phyloP scores from a whole-genome alignment of 2,113 vertebrate species.

The Oceanites oceanicus region DNA sequence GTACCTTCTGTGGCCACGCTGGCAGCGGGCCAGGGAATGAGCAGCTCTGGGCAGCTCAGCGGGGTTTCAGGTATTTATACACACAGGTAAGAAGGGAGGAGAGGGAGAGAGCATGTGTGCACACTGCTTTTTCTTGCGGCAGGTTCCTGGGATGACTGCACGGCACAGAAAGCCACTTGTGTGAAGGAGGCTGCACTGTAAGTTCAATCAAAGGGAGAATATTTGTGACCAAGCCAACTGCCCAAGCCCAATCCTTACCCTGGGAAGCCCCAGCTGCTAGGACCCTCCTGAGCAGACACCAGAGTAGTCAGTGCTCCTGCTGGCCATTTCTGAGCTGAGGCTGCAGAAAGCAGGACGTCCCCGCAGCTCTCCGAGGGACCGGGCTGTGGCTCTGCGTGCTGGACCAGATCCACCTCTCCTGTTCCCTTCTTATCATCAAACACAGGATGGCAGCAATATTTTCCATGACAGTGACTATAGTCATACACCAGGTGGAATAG shows the following conservation, averaged over 20 bases:
- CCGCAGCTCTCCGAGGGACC: rapidly evolving
- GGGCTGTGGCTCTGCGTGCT: neutral
- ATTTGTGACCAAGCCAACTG: neutral
- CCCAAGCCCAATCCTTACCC: neutral
- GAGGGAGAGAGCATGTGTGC: neutral
- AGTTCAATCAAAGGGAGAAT: neutral
- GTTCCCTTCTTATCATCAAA: neutral
- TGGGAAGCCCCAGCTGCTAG: neutral
- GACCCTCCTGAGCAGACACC: neutral
- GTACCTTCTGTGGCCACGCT: neutral
- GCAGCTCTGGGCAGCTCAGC: neutral
- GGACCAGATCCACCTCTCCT: neutral
- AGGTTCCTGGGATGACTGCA: neutral
- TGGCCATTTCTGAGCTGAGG: neutral
- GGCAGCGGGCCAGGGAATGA: neutral
- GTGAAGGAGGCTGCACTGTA: neutral
- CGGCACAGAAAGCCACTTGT: neutral
- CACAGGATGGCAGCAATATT: neutral
- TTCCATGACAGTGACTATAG: neutral
- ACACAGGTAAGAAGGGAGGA: rapidly evolving
- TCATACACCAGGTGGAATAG: neutral
- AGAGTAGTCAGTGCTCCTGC: rapidly evolving
- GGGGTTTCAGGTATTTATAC: neutral
- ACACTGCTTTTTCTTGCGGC: neutral
- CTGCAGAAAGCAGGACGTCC: neutral